These are phyloP conservation scores for Macropus fuliginosus DNA, from an alignment of 2,797 vertebrate genomes.

Conservation along the genomic window DNA sequence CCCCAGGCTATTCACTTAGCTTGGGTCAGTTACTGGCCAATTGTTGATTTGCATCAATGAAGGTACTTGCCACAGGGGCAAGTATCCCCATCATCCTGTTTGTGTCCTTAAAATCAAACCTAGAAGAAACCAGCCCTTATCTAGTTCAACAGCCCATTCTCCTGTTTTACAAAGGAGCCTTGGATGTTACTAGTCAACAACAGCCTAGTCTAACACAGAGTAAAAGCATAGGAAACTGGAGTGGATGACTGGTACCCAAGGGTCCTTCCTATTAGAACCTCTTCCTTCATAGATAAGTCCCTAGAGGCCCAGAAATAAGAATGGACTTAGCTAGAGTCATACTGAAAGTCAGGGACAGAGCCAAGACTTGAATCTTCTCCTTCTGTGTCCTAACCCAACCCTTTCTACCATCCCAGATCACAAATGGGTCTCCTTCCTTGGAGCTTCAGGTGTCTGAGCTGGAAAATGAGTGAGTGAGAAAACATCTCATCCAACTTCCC, in stretches of 20 bases:
- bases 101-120: not conserved
- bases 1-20: not conserved
- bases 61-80: no score
- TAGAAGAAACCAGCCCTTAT: not conserved
- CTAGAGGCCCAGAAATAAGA: not conserved
- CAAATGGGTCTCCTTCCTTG: fast-evolving
- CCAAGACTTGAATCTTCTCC: not conserved
- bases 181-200: not conserved
- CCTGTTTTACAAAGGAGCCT: not conserved
- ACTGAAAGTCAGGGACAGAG: not conserved
- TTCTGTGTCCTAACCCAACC: not conserved
- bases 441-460: not conserved
- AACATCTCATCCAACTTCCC: not conserved
- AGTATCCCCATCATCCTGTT: not conserved
- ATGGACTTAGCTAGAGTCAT: not conserved
- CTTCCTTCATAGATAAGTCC: no score
- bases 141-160: not conserved
- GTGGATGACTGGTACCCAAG: not conserved
- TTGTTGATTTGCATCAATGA: no score
- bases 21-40: not conserved
- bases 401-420: not conserved
- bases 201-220: not conserved
- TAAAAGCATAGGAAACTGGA: not conserved
- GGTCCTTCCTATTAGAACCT: not conserved
- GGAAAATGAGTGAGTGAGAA: not conserved